phyloP scores from a whole-genome alignment of 1,140 invertebrate genomes.

The Magallana gigas region DNA sequence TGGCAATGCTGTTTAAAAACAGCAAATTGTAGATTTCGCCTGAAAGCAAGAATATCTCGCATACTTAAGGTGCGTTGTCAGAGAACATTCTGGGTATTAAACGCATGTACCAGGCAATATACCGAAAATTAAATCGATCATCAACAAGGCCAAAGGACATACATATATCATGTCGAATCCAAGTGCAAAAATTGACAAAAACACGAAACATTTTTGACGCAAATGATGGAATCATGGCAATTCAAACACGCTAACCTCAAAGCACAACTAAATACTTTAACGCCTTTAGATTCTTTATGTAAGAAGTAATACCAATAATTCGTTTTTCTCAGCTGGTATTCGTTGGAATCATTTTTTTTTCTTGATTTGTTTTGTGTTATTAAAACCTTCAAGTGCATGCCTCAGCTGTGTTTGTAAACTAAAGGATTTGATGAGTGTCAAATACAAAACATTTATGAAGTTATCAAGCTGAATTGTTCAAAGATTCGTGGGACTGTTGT shows the following conservation, averaged over 20 bases:
- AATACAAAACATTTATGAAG: background rate
- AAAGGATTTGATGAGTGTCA: background rate
- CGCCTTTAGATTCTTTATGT: background rate
- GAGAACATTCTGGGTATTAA: background rate
- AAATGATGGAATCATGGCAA: background rate
- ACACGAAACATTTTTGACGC: background rate
- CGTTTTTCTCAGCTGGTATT: background rate
- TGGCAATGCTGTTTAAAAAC: no score
- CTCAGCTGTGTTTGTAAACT: background rate
- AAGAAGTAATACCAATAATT: background rate
- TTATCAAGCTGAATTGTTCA: background rate
- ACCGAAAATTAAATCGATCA: slow-evolving; percentile 19
- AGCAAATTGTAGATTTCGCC: no score
- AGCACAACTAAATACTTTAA: background rate
- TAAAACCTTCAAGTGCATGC: background rate
- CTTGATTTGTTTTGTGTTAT: background rate
- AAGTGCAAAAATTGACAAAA: slow-evolving; percentile 17
- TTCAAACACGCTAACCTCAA: background rate
- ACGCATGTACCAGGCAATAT: background rate
- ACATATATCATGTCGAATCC: background rate
- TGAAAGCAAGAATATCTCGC: background rate
- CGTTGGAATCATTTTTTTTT: background rate
- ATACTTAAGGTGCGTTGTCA: background rate
- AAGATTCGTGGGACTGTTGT: background rate
- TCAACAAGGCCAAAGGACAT: background rate